Base-by-base conservation (phyloP, 2,113 vertebrate species). In the Onychostoma macrolepis region DNA sequence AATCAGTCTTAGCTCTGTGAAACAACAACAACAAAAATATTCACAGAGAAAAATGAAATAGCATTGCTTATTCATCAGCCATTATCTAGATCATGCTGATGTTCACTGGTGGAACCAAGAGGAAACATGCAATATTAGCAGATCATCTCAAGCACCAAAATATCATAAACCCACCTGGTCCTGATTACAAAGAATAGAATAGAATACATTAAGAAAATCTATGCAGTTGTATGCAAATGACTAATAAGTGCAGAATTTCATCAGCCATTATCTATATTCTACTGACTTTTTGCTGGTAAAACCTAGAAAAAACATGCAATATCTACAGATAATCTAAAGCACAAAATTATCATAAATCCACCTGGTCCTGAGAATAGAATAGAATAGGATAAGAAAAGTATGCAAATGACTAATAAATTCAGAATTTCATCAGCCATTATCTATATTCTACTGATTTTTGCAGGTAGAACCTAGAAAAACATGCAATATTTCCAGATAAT, bases 41-140 rank as follows among this genome's bases (percentile, higher is more conserved):
- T 83, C 11, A 0, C 61, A 33, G 45, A 71, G 78, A 83, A 50
- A 83, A 69, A 83, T 50, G 63, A 69, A 83, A 71, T 24, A 7
- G 26, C 80, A 53, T 83, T 71, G 80, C 43, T 83, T 83, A 83
- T 83, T 83, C 63, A 83, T 83, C 63, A 36, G 63, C 80, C 28
- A 71, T 50, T 83, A 50, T 71, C 43, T 67, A 28, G 53, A 36
- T 82, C 61, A 67, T 43, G 9, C 38, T 33, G 45, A 83, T 69
- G 80, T 33, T 83, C 30, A 10, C 80, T 48, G 63, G 38, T 38
- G 69, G 65, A 71, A 38, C 67, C 30, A 36, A 71, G 30, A 21
- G 33, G 67, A 38, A 71, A 71, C 30, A 33, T 33, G 30, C 30
- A 33, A 69, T 69, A 69, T 71, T 71, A 71, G 38, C 33, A 71